phyloP scores from a whole-genome alignment of 1,140 invertebrate genomes.

The Leptopilina clavipes region DNA sequence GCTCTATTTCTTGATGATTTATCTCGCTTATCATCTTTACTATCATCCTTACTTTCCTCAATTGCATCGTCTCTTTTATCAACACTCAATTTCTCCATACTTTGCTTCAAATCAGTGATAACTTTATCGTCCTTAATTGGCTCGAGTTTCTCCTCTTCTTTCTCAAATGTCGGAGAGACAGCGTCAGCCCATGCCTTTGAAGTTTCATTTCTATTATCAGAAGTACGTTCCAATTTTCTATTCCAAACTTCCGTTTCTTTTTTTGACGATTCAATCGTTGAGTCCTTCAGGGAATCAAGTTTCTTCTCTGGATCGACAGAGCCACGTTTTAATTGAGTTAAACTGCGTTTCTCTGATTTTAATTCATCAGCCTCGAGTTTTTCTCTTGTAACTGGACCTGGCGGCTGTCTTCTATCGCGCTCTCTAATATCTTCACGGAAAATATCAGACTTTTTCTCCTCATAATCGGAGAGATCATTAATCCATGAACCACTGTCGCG shows the following conservation, averaged over 20 bases:
- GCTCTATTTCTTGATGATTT: slow-evolving; percentile 67
- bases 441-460: slow-evolving; percentile 65
- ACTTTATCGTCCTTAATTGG: slow-evolving; percentile 63
- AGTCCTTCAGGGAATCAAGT: slow-evolving; percentile 56
- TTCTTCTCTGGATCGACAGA: slow-evolving; percentile 65
- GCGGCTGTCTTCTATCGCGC: slow-evolving; percentile 72
- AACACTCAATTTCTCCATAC: slow-evolving; percentile 64
- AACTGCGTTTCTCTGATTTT: slow-evolving; percentile 75
- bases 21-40: slow-evolving; percentile 69
- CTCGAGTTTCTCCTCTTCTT: slow-evolving; percentile 69
- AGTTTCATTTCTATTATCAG: slow-evolving; percentile 49
- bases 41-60: slow-evolving; percentile 66
- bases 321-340: slow-evolving; percentile 76
- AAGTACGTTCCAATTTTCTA: slow-evolving; percentile 62
- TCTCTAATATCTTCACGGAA: slow-evolving; percentile 56
- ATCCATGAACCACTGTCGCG: slow-evolving; percentile 71
- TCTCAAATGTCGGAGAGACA: slow-evolving; percentile 72
- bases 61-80: slow-evolving; percentile 55
- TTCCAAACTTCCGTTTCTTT: slow-evolving; percentile 67
- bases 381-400: slow-evolving; percentile 79
- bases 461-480: slow-evolving; percentile 73
- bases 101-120: slow-evolving; percentile 64
- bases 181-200: slow-evolving; percentile 74
- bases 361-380: slow-evolving; percentile 79
- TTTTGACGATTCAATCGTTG: slow-evolving; percentile 58